A percentile compares a stretch with the other conserved stretches of the same genome.
These are phyloP conservation scores for Anableps anableps DNA, from an alignment of 2,797 vertebrate species.

Conservation along the genomic window DNA sequence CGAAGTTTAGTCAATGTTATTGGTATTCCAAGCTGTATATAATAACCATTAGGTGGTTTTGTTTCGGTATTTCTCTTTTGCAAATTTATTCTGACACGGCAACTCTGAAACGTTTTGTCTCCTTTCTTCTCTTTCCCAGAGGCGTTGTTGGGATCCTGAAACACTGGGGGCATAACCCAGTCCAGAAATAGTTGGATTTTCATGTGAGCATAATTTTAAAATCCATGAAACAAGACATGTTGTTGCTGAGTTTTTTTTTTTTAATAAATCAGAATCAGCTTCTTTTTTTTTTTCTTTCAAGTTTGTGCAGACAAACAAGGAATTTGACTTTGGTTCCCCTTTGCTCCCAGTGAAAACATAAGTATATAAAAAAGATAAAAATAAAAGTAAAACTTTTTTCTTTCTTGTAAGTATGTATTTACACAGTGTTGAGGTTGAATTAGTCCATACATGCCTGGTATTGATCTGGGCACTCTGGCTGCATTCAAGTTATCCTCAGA, in stretches of 20 bases:
- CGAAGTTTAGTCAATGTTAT: background rate
- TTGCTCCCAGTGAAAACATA: background rate
- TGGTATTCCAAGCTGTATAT: background rate
- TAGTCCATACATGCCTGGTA: too few relatives aligned
- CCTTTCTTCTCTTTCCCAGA: background rate
- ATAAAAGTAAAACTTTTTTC: too few relatives aligned
- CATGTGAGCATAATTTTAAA: too few relatives aligned
- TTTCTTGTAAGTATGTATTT: too few relatives aligned
- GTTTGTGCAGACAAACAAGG: background rate
- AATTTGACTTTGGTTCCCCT: background rate
- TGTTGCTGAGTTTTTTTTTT: too few relatives aligned
- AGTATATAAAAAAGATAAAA: background rate
- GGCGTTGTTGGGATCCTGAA: background rate
- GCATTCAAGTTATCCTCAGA: too few relatives aligned
- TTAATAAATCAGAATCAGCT: background rate
- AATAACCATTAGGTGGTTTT: background rate
- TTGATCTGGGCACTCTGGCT: too few relatives aligned
- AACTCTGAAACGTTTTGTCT: background rate
- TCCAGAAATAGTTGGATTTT: too few relatives aligned
- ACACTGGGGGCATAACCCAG: background rate
- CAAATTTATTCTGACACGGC: background rate
- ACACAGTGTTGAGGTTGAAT: too few relatives aligned
- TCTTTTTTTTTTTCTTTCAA: background rate
- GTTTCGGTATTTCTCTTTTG: background rate
- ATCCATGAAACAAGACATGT: too few relatives aligned